phyloP scores from a whole-genome alignment of 1,140 invertebrate species.

The Aphelinus certus region DNA sequence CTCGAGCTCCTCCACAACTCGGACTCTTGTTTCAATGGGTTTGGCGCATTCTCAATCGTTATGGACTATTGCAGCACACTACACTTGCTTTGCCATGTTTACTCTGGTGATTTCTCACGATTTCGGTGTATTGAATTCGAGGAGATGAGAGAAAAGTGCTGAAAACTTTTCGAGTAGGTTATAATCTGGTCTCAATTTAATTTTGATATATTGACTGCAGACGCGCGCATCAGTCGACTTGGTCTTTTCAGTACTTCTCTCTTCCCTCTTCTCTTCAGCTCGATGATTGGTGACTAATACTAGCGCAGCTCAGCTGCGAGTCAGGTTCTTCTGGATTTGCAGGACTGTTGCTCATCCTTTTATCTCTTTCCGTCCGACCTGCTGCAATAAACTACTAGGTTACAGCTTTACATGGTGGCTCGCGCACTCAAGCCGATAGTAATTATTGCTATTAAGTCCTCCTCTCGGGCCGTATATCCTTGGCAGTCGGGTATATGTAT shows the following conservation, averaged over 20 bases:
- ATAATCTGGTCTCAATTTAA: no score
- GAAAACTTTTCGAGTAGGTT: no score
- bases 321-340: conserved; percentile 25
- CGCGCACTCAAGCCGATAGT: conserved; percentile 6
- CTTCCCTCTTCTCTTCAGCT: background rate
- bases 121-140: no score
- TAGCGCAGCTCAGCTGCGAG: conserved; percentile 43
- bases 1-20: no score
- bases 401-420: background rate
- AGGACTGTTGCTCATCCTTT: background rate
- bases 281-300: conserved; percentile 44
- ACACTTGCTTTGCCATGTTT: no score
- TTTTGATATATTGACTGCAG: background rate
- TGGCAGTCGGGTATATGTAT: background rate
- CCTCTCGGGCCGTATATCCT: background rate
- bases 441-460: conserved; percentile 17
- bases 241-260: background rate
- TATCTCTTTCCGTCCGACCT: background rate
- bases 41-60: no score
- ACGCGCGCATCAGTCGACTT: conserved; percentile 36
- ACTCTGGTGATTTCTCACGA: no score
- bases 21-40: no score
- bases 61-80: no score
- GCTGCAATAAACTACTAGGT: background rate
- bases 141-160: no score